phyloP scores from a whole-genome alignment of 2,797 vertebrate species.

The Melanotaenia trifasciata region DNA sequence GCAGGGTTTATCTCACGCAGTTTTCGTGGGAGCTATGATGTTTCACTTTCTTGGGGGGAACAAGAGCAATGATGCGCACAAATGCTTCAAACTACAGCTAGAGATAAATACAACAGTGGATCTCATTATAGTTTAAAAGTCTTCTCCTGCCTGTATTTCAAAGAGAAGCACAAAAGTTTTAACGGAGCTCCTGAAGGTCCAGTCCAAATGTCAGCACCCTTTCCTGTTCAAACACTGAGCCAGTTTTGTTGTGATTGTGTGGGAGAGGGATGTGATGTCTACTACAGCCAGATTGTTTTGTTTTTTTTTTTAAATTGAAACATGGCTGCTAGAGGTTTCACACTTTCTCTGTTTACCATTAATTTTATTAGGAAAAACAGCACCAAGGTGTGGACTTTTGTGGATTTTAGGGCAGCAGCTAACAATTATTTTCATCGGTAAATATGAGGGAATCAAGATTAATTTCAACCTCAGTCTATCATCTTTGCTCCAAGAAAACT shows the following conservation, averaged over 20 bases:
- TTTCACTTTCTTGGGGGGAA: neutral
- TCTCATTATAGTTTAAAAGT: neutral
- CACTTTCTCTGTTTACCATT: neutral
- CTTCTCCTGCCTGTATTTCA: neutral
- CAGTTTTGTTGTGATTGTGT: neutral
- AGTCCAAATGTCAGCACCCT: constrained; percentile 15
- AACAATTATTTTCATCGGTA: neutral
- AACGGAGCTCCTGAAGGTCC: neutral
- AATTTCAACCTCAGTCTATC: neutral
- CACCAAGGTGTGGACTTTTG: neutral
- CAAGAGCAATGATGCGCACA: neutral
- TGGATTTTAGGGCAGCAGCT: neutral
- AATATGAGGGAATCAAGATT: neutral
- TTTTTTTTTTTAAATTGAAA: too few relatives aligned
- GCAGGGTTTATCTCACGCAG: neutral
- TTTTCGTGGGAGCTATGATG: constrained; percentile 1
- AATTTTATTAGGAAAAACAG: neutral
- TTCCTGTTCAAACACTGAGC: constrained; percentile 23
- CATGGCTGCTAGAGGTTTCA: neutral
- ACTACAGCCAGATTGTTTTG: constrained; percentile 8
- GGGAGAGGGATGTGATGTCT: constrained; percentile 1
- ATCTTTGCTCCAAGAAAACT: neutral
- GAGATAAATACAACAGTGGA: neutral
- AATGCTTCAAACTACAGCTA: neutral
- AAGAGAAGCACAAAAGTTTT: constrained; percentile 14